phyloP scores from a whole-genome alignment of 2,888 invertebrate genomes.

The Lasius platythorax region DNA sequence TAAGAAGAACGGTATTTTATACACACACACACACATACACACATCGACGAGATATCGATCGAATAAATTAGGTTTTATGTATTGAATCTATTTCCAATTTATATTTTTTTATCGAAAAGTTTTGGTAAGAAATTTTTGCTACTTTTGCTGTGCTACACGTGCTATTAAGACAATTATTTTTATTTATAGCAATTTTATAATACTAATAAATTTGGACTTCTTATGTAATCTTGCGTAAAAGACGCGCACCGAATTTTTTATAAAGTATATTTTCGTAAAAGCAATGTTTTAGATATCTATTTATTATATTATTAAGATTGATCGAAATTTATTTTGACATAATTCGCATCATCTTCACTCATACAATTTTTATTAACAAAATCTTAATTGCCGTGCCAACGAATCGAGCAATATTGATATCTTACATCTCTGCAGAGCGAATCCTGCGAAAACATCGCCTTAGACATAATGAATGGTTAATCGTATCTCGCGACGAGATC shows the following conservation, averaged over 20 bases:
- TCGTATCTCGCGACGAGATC: conserved; percentile 31
- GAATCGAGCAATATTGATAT: background rate
- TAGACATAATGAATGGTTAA: conserved; percentile 39
- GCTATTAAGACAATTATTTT: too few species aligned
- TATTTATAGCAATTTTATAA: background rate
- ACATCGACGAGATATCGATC: background rate
- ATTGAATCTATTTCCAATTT: background rate
- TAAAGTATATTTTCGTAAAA: background rate
- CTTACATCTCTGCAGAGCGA: background rate
- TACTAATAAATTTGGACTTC: background rate
- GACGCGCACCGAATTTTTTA: background rate
- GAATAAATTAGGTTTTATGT: background rate
- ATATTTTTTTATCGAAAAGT: background rate
- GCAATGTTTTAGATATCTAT: background rate
- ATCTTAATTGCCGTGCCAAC: background rate
- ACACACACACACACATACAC: background rate
- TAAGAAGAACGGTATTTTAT: conserved; percentile 25
- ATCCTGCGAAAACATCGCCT: background rate
- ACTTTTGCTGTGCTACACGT: background rate
- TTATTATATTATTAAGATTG: background rate
- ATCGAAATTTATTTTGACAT: background rate
- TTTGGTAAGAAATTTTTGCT: background rate
- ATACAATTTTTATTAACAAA: background rate
- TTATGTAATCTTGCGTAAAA: background rate
- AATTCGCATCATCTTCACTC: background rate